Evolutionary conservation across 2,888 invertebrate genomes (phyloP).

Genomic region (Aphodius granarius): DNA sequence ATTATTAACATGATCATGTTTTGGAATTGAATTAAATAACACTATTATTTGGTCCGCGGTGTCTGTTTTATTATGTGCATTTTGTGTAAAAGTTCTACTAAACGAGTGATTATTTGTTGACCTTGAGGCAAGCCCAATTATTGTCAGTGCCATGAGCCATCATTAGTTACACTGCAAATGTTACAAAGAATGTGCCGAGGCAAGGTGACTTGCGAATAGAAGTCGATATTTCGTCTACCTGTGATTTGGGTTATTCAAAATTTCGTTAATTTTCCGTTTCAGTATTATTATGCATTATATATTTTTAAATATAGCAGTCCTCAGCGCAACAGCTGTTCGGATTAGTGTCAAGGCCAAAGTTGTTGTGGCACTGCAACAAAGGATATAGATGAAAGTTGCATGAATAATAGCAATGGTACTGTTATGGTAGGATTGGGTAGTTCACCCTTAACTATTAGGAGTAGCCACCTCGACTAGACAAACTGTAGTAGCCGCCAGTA

Average conservation of each 20-base stretch:
- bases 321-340: neutral
- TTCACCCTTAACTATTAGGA: neutral
- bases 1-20: too few species aligned
- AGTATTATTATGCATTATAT: too few species aligned
- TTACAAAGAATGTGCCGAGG: neutral
- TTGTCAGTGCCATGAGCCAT: neutral
- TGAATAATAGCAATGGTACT: neutral
- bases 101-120: neutral
- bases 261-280: neutral
- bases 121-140: neutral
- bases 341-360: neutral
- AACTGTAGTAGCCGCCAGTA: neutral
- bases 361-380: neutral
- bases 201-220: neutral
- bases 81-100: neutral
- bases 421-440: neutral
- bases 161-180: neutral
- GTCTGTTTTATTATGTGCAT: neutral
- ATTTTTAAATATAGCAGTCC: neutral
- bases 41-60: too few species aligned
- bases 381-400: neutral
- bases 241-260: neutral
- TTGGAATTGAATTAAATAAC: too few species aligned
- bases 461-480: neutral
- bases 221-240: neutral